phyloP scores from a whole-genome alignment of 2,797 vertebrate genomes.

The Geotrypetes seraphini region DNA sequence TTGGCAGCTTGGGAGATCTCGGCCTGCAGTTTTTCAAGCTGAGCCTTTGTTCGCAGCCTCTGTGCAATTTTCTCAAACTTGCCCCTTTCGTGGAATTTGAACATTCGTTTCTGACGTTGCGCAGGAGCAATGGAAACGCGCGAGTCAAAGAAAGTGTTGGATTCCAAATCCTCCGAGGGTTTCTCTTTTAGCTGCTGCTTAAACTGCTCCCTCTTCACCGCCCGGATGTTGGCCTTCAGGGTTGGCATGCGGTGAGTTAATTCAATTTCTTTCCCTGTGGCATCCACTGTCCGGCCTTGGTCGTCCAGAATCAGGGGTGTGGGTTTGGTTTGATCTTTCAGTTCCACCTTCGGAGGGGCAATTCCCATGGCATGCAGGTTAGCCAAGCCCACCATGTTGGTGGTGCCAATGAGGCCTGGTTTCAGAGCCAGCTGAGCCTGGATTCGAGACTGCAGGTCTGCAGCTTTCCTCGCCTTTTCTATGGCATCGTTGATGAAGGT shows the following conservation, averaged over 20 bases:
- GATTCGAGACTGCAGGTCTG: conserved; percentile 88
- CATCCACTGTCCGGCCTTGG: conserved; percentile 87
- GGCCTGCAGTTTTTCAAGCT: conserved; percentile 83
- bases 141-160: conserved; percentile 88
- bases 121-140: conserved; percentile 68
- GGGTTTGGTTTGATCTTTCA: conserved; percentile 85
- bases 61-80: conserved; percentile 97
- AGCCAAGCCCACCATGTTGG: conserved; percentile 79
- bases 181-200: conserved; percentile 94
- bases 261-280: conserved; percentile 88
- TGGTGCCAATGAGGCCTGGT: conserved; percentile 76
- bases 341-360: conserved; percentile 87
- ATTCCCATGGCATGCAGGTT: conserved; percentile 96
- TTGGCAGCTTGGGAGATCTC: conserved; percentile 94
- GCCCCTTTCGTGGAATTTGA: conserved; percentile 91
- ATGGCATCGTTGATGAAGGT: conserved; percentile 98
- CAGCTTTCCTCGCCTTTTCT: conserved; percentile 91
- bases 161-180: conserved; percentile 87
- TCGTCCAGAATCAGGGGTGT: conserved; percentile 93
- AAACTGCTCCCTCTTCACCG: conserved; percentile 93
- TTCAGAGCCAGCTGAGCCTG: conserved; percentile 86
- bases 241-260: conserved; percentile 96
- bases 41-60: conserved; percentile 91
- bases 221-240: conserved; percentile 91
- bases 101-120: conserved; percentile 73